Conservation (phyloP, 2,797 vertebrate genomes). For the Kryptolebias ocellatus region DNA sequence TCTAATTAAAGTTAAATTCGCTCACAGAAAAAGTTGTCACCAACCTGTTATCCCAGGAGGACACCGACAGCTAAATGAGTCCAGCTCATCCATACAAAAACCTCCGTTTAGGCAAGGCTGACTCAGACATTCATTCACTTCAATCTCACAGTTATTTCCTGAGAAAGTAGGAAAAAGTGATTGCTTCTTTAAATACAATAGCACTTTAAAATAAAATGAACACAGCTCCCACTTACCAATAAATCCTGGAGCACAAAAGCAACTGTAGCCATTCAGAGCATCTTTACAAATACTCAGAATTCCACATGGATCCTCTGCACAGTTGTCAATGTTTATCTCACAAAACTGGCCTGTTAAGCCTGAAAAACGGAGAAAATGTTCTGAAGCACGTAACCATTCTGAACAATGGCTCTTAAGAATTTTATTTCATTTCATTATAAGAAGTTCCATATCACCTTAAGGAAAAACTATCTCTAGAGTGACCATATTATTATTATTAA, state of each 20-base stretch:
- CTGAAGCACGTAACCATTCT: background rate
- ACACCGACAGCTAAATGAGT: slow-evolving; percentile 83
- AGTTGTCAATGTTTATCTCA: slow-evolving; percentile 76
- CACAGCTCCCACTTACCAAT: slow-evolving; percentile 76
- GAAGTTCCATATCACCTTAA: too few species aligned
- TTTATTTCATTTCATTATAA: background rate
- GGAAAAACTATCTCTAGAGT: too few species aligned
- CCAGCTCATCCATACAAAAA: slow-evolving; percentile 80
- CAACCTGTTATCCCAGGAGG: slow-evolving; percentile 82
- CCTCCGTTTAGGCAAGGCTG: slow-evolving; percentile 81
- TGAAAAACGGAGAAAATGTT: slow-evolving; percentile 38
- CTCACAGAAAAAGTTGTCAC: slow-evolving; percentile 16
- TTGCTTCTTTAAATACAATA: slow-evolving; percentile 30
- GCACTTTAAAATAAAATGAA: slow-evolving; percentile 36
- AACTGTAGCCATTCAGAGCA: slow-evolving; percentile 73
- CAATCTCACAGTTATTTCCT: slow-evolving; percentile 86
- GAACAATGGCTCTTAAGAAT: background rate
- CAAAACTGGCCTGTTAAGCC: slow-evolving; percentile 85
- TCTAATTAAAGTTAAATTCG: background rate
- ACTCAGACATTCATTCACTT: slow-evolving; percentile 86
- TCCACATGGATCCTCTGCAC: slow-evolving; percentile 83
- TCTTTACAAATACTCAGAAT: slow-evolving; percentile 84
- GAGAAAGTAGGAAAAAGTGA: slow-evolving; percentile 52
- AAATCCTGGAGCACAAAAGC: slow-evolving; percentile 90
- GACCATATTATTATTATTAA: too few species aligned